phyloP scores from a whole-genome alignment of 2,113 vertebrate genomes.

The Phycodurus eques region DNA sequence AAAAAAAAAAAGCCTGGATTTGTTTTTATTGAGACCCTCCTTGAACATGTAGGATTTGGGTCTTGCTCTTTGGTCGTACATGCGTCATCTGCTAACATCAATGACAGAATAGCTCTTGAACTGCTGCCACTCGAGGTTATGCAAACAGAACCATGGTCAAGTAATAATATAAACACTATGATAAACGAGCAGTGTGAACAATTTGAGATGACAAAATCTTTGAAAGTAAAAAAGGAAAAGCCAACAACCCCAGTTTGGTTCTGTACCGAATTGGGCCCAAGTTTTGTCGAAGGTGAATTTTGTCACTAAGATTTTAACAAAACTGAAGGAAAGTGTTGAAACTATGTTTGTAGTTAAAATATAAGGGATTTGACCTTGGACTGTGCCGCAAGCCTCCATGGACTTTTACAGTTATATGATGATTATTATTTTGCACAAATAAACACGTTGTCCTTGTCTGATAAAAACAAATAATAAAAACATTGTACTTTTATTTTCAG shows the following conservation, averaged over 20 bases:
- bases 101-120: conserved; percentile 60
- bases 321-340: background rate
- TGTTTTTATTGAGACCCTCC: background rate
- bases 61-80: background rate
- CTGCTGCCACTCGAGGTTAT: conserved; percentile 79
- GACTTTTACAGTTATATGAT: too few species aligned
- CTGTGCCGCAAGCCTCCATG: too few species aligned
- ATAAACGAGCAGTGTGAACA: conserved; percentile 75
- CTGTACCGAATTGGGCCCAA: background rate
- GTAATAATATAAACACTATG: conserved; percentile 79
- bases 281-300: background rate
- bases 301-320: background rate
- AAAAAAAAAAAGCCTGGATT: background rate
- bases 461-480: background rate
- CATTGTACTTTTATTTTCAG: background rate
- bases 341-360: too few species aligned
- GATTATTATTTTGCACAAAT: too few species aligned
- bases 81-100: background rate
- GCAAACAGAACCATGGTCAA: conserved; percentile 77
- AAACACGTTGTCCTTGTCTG: background rate
- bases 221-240: background rate
- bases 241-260: background rate
- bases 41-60: background rate
- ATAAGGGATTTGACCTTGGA: too few species aligned
- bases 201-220: conserved; percentile 44